A percentile compares a stretch with the other conserved stretches of the same genome.
These are phyloP conservation scores for Leptoteleia sp. DNA, from an alignment of 1,140 invertebrate species.

Conservation along the genomic window DNA sequence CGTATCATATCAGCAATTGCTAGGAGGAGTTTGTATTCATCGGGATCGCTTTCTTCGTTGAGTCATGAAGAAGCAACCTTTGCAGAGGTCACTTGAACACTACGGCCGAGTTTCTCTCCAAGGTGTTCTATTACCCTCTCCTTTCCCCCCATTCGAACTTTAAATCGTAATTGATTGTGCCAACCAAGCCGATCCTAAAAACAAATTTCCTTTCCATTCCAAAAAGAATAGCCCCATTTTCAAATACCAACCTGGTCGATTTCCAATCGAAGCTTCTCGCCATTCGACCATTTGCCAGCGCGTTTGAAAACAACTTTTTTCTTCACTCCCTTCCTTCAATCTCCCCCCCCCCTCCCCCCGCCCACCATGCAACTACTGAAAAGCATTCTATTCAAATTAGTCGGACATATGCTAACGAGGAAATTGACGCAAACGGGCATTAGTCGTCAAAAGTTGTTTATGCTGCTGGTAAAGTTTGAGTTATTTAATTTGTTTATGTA, in stretches of 20 bases:
- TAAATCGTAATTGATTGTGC: conserved; percentile 55
- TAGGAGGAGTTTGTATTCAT: conserved; percentile 56
- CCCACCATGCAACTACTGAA: too few relatives aligned
- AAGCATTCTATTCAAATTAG: conserved; percentile 38
- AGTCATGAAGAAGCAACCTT: conserved; percentile 72
- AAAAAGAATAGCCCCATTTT: conserved; percentile 13
- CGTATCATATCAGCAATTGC: conserved; percentile 45
- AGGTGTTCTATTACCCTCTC: conserved; percentile 64
- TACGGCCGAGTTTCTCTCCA: conserved; percentile 78
- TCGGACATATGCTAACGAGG: conserved; percentile 11
- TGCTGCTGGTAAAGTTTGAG: too few relatives aligned
- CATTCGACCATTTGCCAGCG: not conserved
- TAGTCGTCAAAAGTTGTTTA: conserved; percentile 9
- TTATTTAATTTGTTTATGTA: too few relatives aligned
- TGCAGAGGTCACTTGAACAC: conserved; percentile 73
- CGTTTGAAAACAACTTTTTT: conserved; percentile 12
- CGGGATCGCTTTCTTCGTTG: conserved; percentile 74
- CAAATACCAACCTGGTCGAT: conserved; percentile 13
- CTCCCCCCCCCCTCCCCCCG: too few relatives aligned
- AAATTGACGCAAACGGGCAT: conserved; percentile 3
- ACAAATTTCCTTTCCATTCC: conserved; percentile 25
- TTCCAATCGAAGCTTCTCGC: conserved; percentile 9
- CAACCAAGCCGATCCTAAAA: conserved; percentile 31
- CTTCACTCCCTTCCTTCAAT: too few relatives aligned
- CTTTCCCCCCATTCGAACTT: conserved; percentile 54